Conservation (phyloP, 2,113 vertebrate species). For the Prunella himalayana region DNA sequence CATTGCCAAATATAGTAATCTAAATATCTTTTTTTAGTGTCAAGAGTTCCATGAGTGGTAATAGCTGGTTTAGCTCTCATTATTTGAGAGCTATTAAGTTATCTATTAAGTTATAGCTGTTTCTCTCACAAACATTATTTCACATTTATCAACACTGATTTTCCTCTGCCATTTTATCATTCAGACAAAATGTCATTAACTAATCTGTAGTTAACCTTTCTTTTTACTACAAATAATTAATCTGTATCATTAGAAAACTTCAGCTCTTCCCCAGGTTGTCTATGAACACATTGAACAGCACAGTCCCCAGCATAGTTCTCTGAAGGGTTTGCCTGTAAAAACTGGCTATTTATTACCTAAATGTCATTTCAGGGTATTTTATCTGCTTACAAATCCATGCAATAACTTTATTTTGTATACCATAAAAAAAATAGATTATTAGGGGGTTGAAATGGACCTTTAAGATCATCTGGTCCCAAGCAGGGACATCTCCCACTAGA, state of each 20-base stretch:
- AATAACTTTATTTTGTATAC: not conserved
- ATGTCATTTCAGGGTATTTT: not conserved
- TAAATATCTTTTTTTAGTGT: not conserved
- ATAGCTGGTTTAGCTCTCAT: not conserved
- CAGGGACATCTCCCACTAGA: not conserved
- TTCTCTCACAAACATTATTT: not conserved
- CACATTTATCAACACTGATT: not conserved
- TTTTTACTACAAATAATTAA: not conserved
- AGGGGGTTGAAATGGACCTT: not conserved
- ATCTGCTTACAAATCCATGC: not conserved
- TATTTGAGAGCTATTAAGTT: too few species aligned
- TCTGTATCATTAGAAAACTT: not conserved
- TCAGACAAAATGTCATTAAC: not conserved
- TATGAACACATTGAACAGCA: not conserved
- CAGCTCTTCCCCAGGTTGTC: not conserved
- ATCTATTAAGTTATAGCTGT: not conserved
- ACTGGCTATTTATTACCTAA: not conserved
- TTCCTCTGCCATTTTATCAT: not conserved
- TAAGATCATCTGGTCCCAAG: too few species aligned
- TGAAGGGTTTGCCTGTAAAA: not conserved
- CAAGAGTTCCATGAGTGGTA: not conserved
- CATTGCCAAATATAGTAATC: not conserved
- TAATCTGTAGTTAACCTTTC: not conserved
- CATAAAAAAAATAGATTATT: not conserved
- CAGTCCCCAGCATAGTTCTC: not conserved